Evolutionary conservation across 2,113 vertebrate species (phyloP).

Genomic region (Acanthochromis polyacanthus): DNA sequence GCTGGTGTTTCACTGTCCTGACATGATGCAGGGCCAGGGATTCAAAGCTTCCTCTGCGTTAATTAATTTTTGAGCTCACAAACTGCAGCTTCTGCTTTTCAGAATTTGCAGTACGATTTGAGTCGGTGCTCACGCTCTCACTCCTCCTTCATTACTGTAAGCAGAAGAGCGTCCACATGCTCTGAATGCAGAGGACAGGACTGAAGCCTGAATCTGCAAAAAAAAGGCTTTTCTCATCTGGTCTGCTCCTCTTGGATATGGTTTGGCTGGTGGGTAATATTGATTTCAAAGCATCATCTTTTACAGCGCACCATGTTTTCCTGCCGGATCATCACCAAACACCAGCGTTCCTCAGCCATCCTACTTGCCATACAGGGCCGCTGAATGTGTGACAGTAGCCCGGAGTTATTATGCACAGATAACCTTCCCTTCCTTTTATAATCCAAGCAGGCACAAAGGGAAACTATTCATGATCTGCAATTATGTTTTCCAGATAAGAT

Average conservation of each 20-base stretch:
- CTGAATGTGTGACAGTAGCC: slow-evolving; percentile 59
- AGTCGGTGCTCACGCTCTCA: slow-evolving; percentile 16
- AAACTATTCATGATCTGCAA: slow-evolving; percentile 76
- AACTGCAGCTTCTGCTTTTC: slow-evolving; percentile 37
- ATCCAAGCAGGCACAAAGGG: slow-evolving; percentile 66
- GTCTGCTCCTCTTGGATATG: slow-evolving; percentile 24
- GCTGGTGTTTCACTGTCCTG: not conserved
- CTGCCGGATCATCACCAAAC: slow-evolving; percentile 45
- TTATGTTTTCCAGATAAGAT: slow-evolving; percentile 82
- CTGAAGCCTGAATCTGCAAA: slow-evolving; percentile 57
- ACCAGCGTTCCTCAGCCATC: slow-evolving; percentile 34
- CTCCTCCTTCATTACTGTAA: slow-evolving; percentile 27
- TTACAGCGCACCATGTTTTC: slow-evolving; percentile 23
- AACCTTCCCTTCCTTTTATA: slow-evolving; percentile 72
- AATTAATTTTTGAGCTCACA: slow-evolving; percentile 46
- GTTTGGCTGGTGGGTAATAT: slow-evolving; percentile 16
- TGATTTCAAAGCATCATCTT: slow-evolving; percentile 62
- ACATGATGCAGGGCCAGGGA: slow-evolving; percentile 24
- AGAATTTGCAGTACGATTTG: slow-evolving; percentile 42
- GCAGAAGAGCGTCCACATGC: slow-evolving; percentile 21
- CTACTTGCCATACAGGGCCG: slow-evolving; percentile 1
- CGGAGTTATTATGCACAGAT: slow-evolving; percentile 65
- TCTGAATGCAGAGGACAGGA: slow-evolving; percentile 14
- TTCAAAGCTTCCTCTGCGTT: slow-evolving; percentile 24
- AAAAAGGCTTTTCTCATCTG: slow-evolving; percentile 52